Percentiles rank a stretch among this genome's conserved stretches.
These are phyloP conservation scores for Malachius bipustulatus DNA, from an alignment of 2,888 invertebrate genomes.

Conservation along the genomic window DNA sequence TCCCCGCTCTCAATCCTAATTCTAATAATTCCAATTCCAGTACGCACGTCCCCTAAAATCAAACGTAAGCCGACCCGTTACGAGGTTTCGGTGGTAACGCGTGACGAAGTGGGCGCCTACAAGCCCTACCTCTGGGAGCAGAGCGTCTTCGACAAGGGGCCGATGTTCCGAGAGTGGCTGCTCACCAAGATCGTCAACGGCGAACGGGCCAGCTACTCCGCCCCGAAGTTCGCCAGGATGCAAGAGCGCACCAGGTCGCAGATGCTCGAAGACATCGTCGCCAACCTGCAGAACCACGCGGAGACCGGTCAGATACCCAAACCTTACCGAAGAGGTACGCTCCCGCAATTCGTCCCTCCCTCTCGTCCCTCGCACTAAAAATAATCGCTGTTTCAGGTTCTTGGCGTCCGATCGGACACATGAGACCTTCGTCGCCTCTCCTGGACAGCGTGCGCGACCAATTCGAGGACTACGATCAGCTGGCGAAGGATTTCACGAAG, in stretches of 20 bases:
- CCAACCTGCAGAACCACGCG: slow-evolving; percentile 85
- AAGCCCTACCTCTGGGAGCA: slow-evolving; percentile 94
- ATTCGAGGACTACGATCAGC: slow-evolving; percentile 88
- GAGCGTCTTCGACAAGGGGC: slow-evolving; percentile 85
- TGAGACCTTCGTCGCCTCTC: slow-evolving; percentile 86
- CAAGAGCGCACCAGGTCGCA: slow-evolving; percentile 86
- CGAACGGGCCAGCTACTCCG: slow-evolving; percentile 85
- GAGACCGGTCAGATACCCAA: slow-evolving; percentile 94
- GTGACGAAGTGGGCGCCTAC: slow-evolving; percentile 91
- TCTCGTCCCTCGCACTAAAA: too few species aligned
- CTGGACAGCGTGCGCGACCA: slow-evolving; percentile 86
- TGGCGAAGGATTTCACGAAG: slow-evolving; percentile 83
- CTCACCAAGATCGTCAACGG: slow-evolving; percentile 90
- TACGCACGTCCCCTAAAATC: slow-evolving; percentile 76
- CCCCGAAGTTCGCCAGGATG: slow-evolving; percentile 91
- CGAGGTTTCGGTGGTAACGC: slow-evolving; percentile 84
- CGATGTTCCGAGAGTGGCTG: slow-evolving; percentile 92
- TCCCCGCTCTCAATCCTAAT: too few species aligned
- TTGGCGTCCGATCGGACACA: slow-evolving; percentile 90
- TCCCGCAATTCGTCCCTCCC: not conserved
- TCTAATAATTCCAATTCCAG: slow-evolving; percentile 36
- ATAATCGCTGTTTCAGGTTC: slow-evolving; percentile 65
- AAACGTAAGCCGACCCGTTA: slow-evolving; percentile 78
- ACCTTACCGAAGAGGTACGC: slow-evolving; percentile 69
- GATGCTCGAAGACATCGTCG: slow-evolving; percentile 89